Conservation (phyloP, 2,888 invertebrate genomes). For the Callyntrura guangdongensis region DNA sequence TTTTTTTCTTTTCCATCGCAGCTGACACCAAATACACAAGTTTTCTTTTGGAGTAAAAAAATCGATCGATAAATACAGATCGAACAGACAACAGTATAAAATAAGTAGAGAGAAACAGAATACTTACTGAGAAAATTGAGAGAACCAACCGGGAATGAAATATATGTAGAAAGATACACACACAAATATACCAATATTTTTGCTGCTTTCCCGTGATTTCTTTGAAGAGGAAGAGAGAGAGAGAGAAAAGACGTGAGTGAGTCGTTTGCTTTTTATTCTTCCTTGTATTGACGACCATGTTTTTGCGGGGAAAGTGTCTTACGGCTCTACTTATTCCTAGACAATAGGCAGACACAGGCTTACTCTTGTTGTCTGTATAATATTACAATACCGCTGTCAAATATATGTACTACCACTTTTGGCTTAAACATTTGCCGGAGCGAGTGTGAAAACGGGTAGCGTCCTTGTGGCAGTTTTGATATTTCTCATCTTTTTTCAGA, state of each 20-base stretch:
- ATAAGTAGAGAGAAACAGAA: background rate
- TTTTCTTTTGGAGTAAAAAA: conserved; percentile 33
- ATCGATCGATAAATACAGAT: conserved; percentile 61
- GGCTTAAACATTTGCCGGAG: background rate
- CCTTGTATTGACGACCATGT: background rate
- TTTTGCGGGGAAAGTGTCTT: background rate
- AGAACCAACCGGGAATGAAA: conserved; percentile 12
- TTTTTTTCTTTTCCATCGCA: conserved; percentile 73
- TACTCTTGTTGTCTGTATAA: background rate
- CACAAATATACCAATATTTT: background rate
- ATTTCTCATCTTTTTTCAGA: conserved; percentile 72
- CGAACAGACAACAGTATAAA: conserved; percentile 41
- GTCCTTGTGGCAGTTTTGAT: conserved; percentile 53
- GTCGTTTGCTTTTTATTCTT: background rate
- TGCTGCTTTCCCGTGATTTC: background rate
- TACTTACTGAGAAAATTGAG: no score
- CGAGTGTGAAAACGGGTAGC: background rate
- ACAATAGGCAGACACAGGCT: no score
- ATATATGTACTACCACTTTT: conserved; percentile 2
- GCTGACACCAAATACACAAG: conserved; percentile 82
- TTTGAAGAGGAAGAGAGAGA: background rate
- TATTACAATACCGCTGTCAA: background rate
- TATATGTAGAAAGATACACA: conserved; percentile 35
- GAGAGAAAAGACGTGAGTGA: background rate
- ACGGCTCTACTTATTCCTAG: background rate